phyloP scores from a whole-genome alignment of 2,888 invertebrate genomes.

The Seira sanloemensis region DNA sequence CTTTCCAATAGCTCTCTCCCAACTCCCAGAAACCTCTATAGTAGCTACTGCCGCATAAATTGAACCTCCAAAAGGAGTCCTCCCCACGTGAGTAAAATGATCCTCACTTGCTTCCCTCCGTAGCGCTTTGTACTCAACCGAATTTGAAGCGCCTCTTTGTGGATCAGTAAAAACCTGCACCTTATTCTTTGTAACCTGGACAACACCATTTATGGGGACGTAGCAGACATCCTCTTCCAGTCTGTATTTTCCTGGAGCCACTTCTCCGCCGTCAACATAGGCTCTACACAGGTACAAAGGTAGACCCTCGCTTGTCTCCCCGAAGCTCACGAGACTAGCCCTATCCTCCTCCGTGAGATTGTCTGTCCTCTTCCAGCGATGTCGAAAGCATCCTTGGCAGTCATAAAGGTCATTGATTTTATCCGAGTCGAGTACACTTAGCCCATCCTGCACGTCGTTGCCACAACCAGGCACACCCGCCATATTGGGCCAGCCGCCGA shows the following conservation, averaged over 20 bases:
- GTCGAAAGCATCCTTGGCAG: conserved; percentile 31
- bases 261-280: not conserved
- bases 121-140: not conserved
- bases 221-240: conserved; percentile 5
- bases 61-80: not conserved
- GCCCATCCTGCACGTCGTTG: conserved; percentile 1
- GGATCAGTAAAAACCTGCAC: conserved; percentile 2
- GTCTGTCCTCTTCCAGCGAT: not conserved
- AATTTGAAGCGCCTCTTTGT: not conserved
- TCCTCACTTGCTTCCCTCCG: not conserved
- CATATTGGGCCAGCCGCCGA: conserved; percentile 16
- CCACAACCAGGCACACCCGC: not conserved
- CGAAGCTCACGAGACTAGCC: not conserved
- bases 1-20: not conserved
- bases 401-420: conserved; percentile 33
- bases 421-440: conserved; percentile 33
- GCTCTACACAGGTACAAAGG: not conserved
- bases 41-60: conserved; percentile 1
- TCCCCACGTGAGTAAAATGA: not conserved
- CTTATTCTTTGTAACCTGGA: not conserved
- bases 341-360: not conserved
- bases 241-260: not conserved
- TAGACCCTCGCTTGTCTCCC: not conserved
- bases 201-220: not conserved
- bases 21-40: not conserved